These are phyloP conservation scores for Drosophila truncata DNA, from an alignment of 1,140 invertebrate species.

Conservation along the genomic window DNA sequence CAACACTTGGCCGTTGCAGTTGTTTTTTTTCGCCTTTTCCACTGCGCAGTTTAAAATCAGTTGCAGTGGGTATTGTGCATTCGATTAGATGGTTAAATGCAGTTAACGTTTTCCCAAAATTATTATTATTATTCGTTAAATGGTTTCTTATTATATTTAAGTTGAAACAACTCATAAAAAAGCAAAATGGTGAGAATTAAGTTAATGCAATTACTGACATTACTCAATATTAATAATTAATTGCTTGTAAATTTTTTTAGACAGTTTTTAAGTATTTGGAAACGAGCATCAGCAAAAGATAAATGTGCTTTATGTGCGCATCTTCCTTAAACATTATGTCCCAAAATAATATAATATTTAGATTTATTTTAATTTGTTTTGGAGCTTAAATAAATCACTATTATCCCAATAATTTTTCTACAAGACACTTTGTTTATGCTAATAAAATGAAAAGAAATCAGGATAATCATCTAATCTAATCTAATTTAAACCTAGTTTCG, in stretches of 20 bases:
- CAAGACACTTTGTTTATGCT: too few relatives aligned
- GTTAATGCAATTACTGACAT: not conserved
- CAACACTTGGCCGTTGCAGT: constrained; percentile 42
- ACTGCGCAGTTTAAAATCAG: constrained; percentile 22
- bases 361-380: not conserved
- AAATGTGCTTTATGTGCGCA: not conserved
- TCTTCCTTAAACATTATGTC: not conserved
- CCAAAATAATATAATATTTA: not conserved
- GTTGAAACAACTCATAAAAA: not conserved
- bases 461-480: too few relatives aligned
- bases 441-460: too few relatives aligned
- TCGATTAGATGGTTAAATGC: constrained; percentile 1
- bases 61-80: constrained; percentile 20
- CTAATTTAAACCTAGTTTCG: too few relatives aligned
- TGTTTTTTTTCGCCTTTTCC: constrained; percentile 56
- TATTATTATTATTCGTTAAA: constrained; percentile 3
- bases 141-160: not conserved
- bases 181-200: not conserved
- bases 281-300: not conserved
- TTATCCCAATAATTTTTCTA: not conserved
- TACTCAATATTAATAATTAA: constrained; percentile 1
- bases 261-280: not conserved
- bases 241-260: not conserved
- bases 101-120: constrained; percentile 10
- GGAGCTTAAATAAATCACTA: not conserved